Evolutionary conservation across 2,888 invertebrate genomes (phyloP), one percentile per base, ranked within the genome.

Genomic region (Carabus problematicus): DNA sequence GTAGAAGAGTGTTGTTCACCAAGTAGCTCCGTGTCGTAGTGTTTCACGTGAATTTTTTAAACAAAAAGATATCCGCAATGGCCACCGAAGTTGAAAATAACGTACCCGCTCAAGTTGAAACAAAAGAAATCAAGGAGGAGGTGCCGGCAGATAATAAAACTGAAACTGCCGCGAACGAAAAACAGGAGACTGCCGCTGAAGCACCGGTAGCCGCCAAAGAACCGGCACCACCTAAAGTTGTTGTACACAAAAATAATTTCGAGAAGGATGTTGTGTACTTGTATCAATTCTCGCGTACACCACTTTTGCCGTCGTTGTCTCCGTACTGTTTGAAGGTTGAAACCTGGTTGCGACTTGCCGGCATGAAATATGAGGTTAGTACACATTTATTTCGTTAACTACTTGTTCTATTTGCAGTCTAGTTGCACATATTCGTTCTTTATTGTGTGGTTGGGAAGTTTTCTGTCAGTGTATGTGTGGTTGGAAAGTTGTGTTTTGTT

Each of bases 301-400:
- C 95, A 75, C 85, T 93, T 80, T 85, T 96, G 79, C 96, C 96
- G 71, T 95, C 95, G 72, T 86, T 94, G 77, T 96, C 95, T 75
- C 94, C 95, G 70, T 96, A 92, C 83, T 95, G 95, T 85, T 88
- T 97, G 81, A 97, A 97, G 88, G 93, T 96, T 77, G 97, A 97
- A 86, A 95, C 96, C 78, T 97, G 95, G 95, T 87, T 97, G 75
- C 89, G 97, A 81, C 88, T 97, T 77, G 91, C 92, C 79, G 94
- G 92, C 80, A 87, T 96, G 82, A 94, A 93, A 85, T 97, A 96
- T 84, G 95, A 96, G 94, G 96, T 96, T 85, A 88, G 90, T 82
- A 59, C n/a, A 58, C 49, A 59, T 40, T 66, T 11, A 62, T 69
- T 62, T 69, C 61, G 62, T 62, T 60, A 67, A 58, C 56, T 45